Evolutionary conservation across 2,888 invertebrate genomes (phyloP).

Genomic region (Spodoptera littoralis): DNA sequence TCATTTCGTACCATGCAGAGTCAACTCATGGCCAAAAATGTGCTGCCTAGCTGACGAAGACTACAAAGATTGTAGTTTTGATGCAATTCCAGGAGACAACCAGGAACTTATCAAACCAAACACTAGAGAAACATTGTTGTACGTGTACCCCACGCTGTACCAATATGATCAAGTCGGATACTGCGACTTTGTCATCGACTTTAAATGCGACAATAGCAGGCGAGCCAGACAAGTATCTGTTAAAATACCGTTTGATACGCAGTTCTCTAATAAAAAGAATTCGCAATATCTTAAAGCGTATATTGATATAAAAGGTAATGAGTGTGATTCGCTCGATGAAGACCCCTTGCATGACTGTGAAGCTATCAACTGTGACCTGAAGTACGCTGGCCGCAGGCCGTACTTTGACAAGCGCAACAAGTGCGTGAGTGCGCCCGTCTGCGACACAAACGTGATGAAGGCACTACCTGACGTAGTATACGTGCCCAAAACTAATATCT

Average conservation of each 20-base stretch:
- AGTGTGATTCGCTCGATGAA: slow-evolving; percentile 71
- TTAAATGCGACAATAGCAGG: slow-evolving; percentile 58
- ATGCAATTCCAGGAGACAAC: slow-evolving; percentile 61
- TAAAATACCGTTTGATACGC: slow-evolving; percentile 73
- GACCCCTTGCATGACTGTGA: slow-evolving; percentile 71
- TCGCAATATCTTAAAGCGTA: slow-evolving; percentile 57
- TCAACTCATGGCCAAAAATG: slow-evolving; percentile 62
- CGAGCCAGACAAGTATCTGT: slow-evolving; percentile 51
- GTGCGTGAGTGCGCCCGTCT: slow-evolving; percentile 68
- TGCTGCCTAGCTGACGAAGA: slow-evolving; percentile 69
- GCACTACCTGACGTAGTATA: slow-evolving; percentile 73
- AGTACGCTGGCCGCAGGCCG: slow-evolving; percentile 72
- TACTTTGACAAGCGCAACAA: slow-evolving; percentile 64
- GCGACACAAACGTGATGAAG: slow-evolving; percentile 61
- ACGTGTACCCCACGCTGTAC: slow-evolving; percentile 69
- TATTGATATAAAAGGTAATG: slow-evolving; percentile 44
- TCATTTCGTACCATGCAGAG: slow-evolving; percentile 58
- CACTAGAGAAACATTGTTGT: slow-evolving; percentile 67
- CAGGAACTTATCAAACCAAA: slow-evolving; percentile 61
- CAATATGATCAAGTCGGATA: slow-evolving; percentile 75
- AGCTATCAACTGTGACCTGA: slow-evolving; percentile 74
- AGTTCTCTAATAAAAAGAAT: slow-evolving; percentile 48
- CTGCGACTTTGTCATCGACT: slow-evolving; percentile 68
- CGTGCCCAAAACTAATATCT: slow-evolving; percentile 70
- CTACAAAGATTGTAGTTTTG: slow-evolving; percentile 64